A percentile compares a stretch with the other conserved stretches of the same genome.
These are phyloP conservation scores for Schizopygopsis malacanthus DNA, from an alignment of 2,797 vertebrate species.

Conservation along the genomic window DNA sequence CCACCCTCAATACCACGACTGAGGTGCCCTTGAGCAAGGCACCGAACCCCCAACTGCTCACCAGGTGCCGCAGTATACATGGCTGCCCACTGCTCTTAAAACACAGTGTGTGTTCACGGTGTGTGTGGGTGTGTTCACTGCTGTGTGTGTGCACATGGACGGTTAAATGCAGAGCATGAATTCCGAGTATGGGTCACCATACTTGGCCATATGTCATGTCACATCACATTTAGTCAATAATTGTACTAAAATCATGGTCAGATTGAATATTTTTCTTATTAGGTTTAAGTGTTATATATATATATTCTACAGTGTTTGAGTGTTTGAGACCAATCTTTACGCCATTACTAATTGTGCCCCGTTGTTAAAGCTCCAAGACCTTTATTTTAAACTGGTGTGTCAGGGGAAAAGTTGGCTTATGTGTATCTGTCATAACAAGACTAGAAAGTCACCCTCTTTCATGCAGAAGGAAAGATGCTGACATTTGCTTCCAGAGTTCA, in stretches of 20 bases:
- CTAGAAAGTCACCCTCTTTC: constrained; percentile 15
- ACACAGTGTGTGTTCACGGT: too few species aligned
- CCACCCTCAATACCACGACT: too few species aligned
- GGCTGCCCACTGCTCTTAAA: too few species aligned
- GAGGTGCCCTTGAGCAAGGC: too few species aligned
- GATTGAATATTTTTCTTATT: neutral
- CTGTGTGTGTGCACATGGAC: too few species aligned
- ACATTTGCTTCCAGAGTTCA: constrained; percentile 35
- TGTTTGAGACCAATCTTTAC: neutral
- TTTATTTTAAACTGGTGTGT: constrained; percentile 2
- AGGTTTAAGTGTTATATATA: neutral
- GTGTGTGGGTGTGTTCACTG: too few species aligned
- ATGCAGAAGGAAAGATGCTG: constrained; percentile 11
- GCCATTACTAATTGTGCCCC: neutral
- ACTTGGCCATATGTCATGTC: too few species aligned
- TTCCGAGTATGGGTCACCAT: too few species aligned
- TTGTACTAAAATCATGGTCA: neutral
- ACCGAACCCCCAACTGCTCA: too few species aligned
- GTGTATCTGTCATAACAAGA: constrained; percentile 29
- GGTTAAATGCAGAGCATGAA: too few species aligned
- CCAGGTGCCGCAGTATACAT: too few species aligned
- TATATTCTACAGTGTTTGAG: neutral
- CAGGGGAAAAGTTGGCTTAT: neutral
- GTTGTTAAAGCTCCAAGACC: neutral
- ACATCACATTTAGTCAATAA: neutral